A percentile compares a stretch with the other conserved stretches of the same genome.
phyloP scores from a whole-genome alignment of 2,797 vertebrate species.

The Lagocephalus sceleratus region DNA sequence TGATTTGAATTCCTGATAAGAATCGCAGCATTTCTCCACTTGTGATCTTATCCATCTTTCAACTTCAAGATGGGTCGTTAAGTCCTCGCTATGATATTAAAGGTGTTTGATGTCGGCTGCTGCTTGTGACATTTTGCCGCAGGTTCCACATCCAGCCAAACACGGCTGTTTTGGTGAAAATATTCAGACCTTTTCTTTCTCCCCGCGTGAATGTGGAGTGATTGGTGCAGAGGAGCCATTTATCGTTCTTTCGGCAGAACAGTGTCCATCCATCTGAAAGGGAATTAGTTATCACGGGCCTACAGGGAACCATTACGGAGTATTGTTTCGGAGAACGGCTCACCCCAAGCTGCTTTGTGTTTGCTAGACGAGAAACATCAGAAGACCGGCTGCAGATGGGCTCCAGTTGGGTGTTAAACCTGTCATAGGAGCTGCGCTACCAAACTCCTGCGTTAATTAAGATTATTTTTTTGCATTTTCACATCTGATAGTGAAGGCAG shows the following conservation, averaged over 20 bases:
- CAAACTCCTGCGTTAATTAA: conserved; percentile 15
- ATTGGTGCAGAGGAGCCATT: conserved; percentile 49
- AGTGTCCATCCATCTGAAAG: conserved; percentile 59
- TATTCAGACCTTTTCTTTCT: conserved; percentile 4
- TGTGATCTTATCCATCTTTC: conserved; percentile 51
- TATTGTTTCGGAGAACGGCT: conserved; percentile 68
- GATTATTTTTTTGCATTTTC: conserved; percentile 3
- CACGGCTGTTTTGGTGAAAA: conserved; percentile 19
- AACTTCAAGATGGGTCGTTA: conserved; percentile 53
- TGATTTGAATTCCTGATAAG: conserved; percentile 56
- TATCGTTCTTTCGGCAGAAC: conserved; percentile 54
- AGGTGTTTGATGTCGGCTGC: conserved; percentile 51
- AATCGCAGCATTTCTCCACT: conserved; percentile 32
- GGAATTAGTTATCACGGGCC: conserved; percentile 69
- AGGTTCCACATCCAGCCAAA: conserved; percentile 41
- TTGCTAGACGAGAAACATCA: conserved; percentile 61
- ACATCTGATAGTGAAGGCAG: not conserved
- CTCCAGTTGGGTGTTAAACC: conserved; percentile 36
- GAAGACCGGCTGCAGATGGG: conserved; percentile 37
- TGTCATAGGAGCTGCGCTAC: conserved; percentile 22
- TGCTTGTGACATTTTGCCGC: conserved; percentile 59
- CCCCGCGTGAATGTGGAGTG: conserved; percentile 46
- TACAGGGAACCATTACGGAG: conserved; percentile 68
- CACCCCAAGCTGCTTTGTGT: conserved; percentile 66
- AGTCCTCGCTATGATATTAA: conserved; percentile 47